Percentiles rank a stretch among this genome's conserved stretches.
Evolutionary conservation across 2,888 invertebrate species (phyloP).

Genomic region (Eupithecia pulchellata): DNA sequence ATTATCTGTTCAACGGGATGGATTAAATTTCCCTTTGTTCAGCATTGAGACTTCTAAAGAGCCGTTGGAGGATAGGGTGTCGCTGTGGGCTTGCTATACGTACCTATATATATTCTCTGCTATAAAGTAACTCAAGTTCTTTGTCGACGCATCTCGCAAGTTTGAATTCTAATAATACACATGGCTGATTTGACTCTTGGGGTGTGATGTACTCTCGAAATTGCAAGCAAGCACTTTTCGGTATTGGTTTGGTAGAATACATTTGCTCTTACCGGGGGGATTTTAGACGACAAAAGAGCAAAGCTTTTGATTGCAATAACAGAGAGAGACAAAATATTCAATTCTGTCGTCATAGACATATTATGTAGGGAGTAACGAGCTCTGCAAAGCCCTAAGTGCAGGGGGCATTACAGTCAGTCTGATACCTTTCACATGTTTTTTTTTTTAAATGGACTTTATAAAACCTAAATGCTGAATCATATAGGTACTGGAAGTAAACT

Average conservation of each 20-base stretch:
- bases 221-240: neutral
- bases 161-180: conserved; percentile 9
- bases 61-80: conserved; percentile 10
- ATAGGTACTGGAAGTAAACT: neutral
- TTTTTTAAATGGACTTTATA: no score
- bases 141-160: neutral
- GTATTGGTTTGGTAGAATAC: neutral
- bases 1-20: conserved; percentile 17
- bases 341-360: neutral
- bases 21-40: conserved; percentile 27
- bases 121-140: neutral
- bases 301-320: neutral
- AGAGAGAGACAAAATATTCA: neutral
- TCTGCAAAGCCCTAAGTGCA: no score
- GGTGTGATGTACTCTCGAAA: conserved; percentile 2
- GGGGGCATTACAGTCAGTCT: no score
- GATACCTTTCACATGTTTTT: no score
- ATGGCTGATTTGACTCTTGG: neutral
- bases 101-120: conserved; percentile 7
- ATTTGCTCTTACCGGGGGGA: neutral
- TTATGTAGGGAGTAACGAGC: neutral
- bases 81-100: conserved; percentile 14
- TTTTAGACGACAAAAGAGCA: neutral
- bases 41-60: conserved; percentile 18
- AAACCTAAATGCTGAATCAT: no score